Evolutionary conservation across 2,888 invertebrate genomes (phyloP).

Genomic region (Epinotia brunnichana): DNA sequence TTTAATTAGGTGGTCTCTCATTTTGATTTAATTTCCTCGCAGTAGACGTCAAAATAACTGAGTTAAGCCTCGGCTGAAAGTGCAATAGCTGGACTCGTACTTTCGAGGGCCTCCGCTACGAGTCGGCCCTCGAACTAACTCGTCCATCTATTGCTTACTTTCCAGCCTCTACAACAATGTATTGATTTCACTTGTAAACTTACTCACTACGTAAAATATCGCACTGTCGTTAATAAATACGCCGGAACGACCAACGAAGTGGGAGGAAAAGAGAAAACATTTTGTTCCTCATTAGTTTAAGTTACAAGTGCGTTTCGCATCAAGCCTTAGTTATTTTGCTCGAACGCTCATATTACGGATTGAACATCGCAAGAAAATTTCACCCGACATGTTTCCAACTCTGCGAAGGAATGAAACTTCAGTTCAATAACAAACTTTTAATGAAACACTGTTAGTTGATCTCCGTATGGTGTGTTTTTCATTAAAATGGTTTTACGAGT

Average conservation of each 20-base stretch:
- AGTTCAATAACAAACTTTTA: slow-evolving; percentile 75
- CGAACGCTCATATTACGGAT: slow-evolving; percentile 56
- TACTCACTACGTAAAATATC: background rate
- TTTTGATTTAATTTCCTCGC: too few species aligned
- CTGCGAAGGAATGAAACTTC: slow-evolving; percentile 70
- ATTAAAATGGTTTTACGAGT: slow-evolving; percentile 44
- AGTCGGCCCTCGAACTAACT: too few species aligned
- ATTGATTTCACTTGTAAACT: too few species aligned
- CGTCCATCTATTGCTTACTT: too few species aligned
- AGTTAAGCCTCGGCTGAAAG: too few species aligned
- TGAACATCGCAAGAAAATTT: slow-evolving; percentile 69
- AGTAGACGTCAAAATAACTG: too few species aligned
- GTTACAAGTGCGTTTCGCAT: slow-evolving; percentile 50
- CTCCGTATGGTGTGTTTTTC: slow-evolving; percentile 56
- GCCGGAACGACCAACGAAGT: slow-evolving; percentile 13
- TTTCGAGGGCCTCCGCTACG: too few species aligned
- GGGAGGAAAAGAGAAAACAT: slow-evolving; percentile 33
- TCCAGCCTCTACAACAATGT: too few species aligned
- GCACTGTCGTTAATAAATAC: background rate
- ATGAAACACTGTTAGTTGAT: slow-evolving; percentile 74
- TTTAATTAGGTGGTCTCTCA: too few species aligned
- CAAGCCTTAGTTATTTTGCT: slow-evolving; percentile 46
- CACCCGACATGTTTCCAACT: slow-evolving; percentile 69
- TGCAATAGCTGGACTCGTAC: too few species aligned
- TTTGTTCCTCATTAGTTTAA: slow-evolving; percentile 38